phyloP scores from a whole-genome alignment of 2,797 vertebrate genomes.

The Arctocebus calabarensis region DNA sequence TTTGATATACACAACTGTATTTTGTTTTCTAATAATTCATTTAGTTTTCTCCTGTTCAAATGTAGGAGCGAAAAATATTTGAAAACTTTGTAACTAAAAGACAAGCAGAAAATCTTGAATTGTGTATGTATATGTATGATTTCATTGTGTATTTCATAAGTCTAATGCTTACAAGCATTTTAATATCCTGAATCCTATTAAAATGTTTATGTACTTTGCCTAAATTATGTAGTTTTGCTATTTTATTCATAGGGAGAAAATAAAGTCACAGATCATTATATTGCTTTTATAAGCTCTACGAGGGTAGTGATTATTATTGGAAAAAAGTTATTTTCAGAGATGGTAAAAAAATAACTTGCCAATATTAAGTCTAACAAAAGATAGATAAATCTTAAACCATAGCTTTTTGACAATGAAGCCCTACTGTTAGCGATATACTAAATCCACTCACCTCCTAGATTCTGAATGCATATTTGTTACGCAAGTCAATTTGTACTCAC shows the following conservation, averaged over 20 bases:
- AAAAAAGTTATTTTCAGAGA: not conserved
- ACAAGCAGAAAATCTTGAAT: not conserved
- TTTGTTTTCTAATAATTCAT: not conserved
- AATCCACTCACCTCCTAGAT: not conserved
- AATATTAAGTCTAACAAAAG: not conserved
- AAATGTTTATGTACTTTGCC: not conserved
- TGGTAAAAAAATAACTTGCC: not conserved
- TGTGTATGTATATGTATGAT: fast-evolving
- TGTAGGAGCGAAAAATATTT: not conserved
- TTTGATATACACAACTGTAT: not conserved
- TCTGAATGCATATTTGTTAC: not conserved
- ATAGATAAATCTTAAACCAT: slow-evolving; percentile 11
- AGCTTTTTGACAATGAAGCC: not conserved
- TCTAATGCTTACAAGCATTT: not conserved
- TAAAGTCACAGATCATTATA: not conserved
- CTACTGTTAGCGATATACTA: not conserved
- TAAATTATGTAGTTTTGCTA: not conserved
- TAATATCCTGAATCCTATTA: not conserved
- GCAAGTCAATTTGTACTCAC: not conserved
- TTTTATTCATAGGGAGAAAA: not conserved
- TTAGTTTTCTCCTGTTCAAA: not conserved
- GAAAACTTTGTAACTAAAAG: not conserved
- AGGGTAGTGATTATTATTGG: not conserved
- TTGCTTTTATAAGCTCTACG: not conserved
- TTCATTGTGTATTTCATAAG: not conserved